Evolutionary conservation across 37 sponge, comb jelly and placozoan genomes (phyloP).

Genomic region (Ianthella basta): DNA sequence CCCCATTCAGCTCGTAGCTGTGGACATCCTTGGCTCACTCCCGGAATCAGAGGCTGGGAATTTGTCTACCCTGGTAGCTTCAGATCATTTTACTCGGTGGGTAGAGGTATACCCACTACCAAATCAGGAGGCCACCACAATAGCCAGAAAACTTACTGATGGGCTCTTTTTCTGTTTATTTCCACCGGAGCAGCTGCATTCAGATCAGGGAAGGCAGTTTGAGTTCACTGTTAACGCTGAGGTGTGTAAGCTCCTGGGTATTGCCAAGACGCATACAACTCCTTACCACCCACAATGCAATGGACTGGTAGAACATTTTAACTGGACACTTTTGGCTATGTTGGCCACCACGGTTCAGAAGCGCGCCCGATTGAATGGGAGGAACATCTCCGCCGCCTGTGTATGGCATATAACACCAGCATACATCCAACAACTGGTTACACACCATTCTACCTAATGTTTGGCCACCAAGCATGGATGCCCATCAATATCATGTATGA

Average conservation of each 20-base stretch:
- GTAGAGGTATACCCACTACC: conserved; percentile 40
- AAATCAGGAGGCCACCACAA: conserved; percentile 39
- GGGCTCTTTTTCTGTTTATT: conserved; percentile 27
- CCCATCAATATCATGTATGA: too few relatives aligned
- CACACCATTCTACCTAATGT: too few relatives aligned
- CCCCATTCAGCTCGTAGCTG: not conserved
- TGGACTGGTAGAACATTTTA: not conserved
- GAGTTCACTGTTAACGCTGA: not conserved
- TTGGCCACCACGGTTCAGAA: not conserved
- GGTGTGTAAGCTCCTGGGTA: not conserved
- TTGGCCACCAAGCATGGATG: too few relatives aligned
- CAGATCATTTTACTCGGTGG: conserved; percentile 35
- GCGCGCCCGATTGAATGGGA: not conserved
- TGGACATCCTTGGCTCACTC: too few relatives aligned
- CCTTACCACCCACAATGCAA: not conserved
- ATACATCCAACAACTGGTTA: too few relatives aligned
- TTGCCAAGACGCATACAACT: not conserved
- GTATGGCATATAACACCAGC: too few relatives aligned
- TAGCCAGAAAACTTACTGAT: conserved; percentile 34
- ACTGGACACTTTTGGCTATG: not conserved
- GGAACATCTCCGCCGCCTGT: too few relatives aligned
- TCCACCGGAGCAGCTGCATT: not conserved
- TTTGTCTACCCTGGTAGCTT: conserved; percentile 15
- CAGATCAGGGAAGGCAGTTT: not conserved
- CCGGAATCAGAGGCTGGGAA: too few relatives aligned